Conservation (phyloP, 2,113 vertebrate species). For the Actinemys pallida region DNA sequence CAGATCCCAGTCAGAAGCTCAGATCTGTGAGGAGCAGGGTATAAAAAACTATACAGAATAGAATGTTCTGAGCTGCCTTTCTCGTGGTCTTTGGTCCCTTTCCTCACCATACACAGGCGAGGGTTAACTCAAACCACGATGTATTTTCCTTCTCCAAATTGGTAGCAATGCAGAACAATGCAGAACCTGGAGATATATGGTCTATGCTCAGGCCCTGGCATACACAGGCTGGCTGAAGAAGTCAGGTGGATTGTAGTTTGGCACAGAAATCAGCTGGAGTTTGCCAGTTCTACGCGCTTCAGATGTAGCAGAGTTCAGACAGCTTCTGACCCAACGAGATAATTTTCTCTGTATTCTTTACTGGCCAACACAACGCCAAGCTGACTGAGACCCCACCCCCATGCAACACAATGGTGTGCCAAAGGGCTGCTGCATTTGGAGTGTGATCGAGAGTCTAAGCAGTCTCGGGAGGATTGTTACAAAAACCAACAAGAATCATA, state of each 20-base stretch:
- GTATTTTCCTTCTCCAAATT: conserved; percentile 38
- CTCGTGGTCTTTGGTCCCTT: neutral
- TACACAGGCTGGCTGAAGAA: conserved; percentile 16
- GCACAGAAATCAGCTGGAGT: neutral
- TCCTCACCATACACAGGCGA: neutral
- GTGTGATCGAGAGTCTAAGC: neutral
- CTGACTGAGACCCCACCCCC: rapidly evolving
- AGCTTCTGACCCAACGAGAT: neutral
- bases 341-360: neutral
- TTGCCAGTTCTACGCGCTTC: conserved; percentile 24
- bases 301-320: neutral
- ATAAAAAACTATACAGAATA: too few species aligned
- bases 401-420: neutral
- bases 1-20: too few species aligned
- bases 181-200: conserved; percentile 4
- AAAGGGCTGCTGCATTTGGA: neutral
- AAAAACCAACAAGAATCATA: too few species aligned
- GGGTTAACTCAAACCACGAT: neutral
- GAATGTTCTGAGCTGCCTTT: neutral
- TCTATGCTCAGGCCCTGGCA: neutral
- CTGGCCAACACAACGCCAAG: neutral
- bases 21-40: too few species aligned
- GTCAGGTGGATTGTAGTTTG: conserved; percentile 45
- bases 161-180: conserved; percentile 48
- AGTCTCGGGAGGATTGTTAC: neutral